Evolutionary conservation across 2,797 vertebrate genomes (phyloP), one percentile per base, ranked within the genome.

Genomic region (Lophius americanus): DNA sequence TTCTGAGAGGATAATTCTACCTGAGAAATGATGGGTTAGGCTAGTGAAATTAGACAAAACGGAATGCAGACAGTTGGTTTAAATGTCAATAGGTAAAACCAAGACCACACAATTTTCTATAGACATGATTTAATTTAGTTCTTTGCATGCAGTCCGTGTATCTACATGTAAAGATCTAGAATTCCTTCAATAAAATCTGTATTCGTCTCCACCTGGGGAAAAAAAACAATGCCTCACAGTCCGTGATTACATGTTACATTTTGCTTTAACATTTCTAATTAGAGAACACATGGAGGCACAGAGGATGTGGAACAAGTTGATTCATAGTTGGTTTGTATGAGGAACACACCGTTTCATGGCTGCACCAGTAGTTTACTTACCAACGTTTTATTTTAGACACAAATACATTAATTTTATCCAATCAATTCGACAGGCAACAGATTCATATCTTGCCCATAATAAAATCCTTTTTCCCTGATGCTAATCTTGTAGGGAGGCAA

Each of bases 241-340:
- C 41, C 62, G 54, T 86, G 83, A 89, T 91, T 88, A 89, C 79
- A 88, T 53, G 81, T 82, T 88, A 39, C 68, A 76, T 75, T 82
- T 70, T 54, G 56, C 56, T 68, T 59, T 52, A 79, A 75, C 75
- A 82, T 81, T 87, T 85, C 65, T 87, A 89, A 89, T 88, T 90
- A 89, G 74, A 89, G 86, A 85, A 83, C 80, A 79, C 65, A 53
- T 61, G 23, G 23, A 58, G 64, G 55, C 2, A 4, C 47, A 65
- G 76, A 83, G 79, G 87, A 90, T 86, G 78, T 79, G 72, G 76
- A 86, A 86, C 74, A 86, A 76, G 80, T 85, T 81, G 75, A 83
- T 77, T 88, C 86, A 87, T 63, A 78, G 72, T 76, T 33, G 32
- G 58, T 73, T 74, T 60, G 63, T 78, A 46, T 78, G 56, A 74